Percentiles rank a stretch among this genome's conserved stretches.
phyloP scores from a whole-genome alignment of 2,113 vertebrate species.

The Phrynosoma platyrhinos region DNA sequence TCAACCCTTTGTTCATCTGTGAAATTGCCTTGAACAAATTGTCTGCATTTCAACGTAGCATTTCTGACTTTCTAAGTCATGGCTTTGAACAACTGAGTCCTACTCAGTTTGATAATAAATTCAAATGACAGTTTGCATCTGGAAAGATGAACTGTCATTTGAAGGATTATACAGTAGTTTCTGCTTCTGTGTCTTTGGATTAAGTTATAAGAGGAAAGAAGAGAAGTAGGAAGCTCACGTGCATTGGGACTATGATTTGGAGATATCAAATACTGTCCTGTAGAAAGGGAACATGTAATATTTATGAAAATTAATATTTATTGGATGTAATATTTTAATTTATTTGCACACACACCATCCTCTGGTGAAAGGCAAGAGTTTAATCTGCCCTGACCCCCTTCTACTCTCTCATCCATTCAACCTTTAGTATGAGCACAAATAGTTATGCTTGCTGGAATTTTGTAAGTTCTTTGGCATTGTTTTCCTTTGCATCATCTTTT shows the following conservation, averaged over 20 bases:
- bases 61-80: not conserved
- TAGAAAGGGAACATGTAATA: too few relatives aligned
- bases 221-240: not conserved
- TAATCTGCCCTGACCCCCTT: too few relatives aligned
- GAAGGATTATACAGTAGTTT: not conserved
- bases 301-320: too few relatives aligned
- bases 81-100: not conserved
- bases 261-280: too few relatives aligned
- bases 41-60: not conserved
- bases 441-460: too few relatives aligned
- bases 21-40: too few relatives aligned
- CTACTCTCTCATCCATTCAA: too few relatives aligned
- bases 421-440: too few relatives aligned
- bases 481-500: too few relatives aligned
- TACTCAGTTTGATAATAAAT: too few relatives aligned
- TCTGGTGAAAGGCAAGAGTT: too few relatives aligned
- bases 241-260: not conserved
- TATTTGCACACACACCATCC: not conserved
- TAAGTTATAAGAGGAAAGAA: not conserved
- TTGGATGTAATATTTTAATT: not conserved
- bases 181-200: not conserved
- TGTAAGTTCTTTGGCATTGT: too few relatives aligned
- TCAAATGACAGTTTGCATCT: not conserved
- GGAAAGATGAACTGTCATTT: not conserved
- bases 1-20: not conserved